Evolutionary conservation across 2,797 vertebrate species (phyloP), one percentile per base, ranked within the genome.

Genomic region (Ambastaia sidthimunki): DNA sequence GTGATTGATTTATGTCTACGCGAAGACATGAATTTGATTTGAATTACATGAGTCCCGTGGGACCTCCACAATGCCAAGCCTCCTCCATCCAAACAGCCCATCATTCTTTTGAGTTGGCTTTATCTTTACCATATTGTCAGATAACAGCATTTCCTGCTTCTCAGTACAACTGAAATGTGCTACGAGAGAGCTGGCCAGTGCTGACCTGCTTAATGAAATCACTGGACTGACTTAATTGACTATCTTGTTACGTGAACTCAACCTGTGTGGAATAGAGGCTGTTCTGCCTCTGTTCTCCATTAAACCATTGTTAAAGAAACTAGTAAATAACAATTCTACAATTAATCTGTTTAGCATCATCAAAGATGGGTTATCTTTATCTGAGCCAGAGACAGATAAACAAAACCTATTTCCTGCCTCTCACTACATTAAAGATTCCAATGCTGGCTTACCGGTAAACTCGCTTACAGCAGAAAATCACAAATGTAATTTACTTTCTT

Each of bases 281-380:
- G 12, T n/a, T 10, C 4, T 34, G 25, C 41, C 71, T 60, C 57
- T 60, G 18, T 60, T 59, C 23, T 70, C 18, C 16, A 65, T 83
- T 76, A 7, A 5, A 69, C n/a, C 18, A 19, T 55, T 71, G 60
- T 25, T 71, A 71, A 34, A 19, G 47, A 69, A 2, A 12, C n/a
- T 50, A 3, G 74, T 31, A 52, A 11, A 37, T 37, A 18, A 54
- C 9, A 37, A 60, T 21, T 31, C 47, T 25, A 28, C 69, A 79
- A 81, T 72, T 67, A 73, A 80, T 84, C 72, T 71, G 71, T 55
- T 72, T 74, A 57, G 71, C 28, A n/a, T 81, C 59, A 70, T 71
- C 13, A 18, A 85, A 74, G 84, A 76, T 78, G 71, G 57, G 87
- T 78, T 62, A 21, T 7, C 54, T 48, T 48, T 23, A 57, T 19